Base-by-base conservation (phyloP, 2,113 vertebrate genomes). In the Oceanites oceanicus region DNA sequence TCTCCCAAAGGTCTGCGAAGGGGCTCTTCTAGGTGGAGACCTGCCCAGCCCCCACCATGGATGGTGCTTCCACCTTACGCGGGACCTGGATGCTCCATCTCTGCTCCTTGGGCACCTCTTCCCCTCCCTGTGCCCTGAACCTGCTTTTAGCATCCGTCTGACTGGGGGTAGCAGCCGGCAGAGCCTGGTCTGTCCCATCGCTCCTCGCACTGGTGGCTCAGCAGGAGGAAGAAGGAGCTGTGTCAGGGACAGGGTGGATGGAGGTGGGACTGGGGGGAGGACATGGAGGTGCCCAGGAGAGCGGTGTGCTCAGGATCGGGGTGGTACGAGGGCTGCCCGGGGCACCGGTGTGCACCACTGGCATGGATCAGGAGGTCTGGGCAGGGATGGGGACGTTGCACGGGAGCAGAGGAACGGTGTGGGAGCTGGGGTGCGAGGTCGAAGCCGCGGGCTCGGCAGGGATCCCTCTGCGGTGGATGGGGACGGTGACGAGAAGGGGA, bases 291-390 rank as follows among this genome's bases (percentile, higher is more conserved):
- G 32, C 59, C 45, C 25, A 3, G 65, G 75, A 66, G 47, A 47
- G 86, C 6, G 10, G 50, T 13, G 77, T 40, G 44, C 55, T 63
- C 13, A 27, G 47, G 47, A 20, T 23, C 5, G 0, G 56, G 75
- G n/a, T 1, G 21, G 34, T 7, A 11, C 7, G 2, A 47, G 67
- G 65, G 40, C 62, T 73, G 62, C 59, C 45, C 7, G 27, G 5
- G 32, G 65, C 40, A 3, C n/a, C 3, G 45, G 76, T 11, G 76
- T 11, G 36, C 32, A 1, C 61, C 16, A 17, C 77, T 36, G 71
- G 78, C 27, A 63, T 21, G 26, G 78, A 90, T 58, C 22, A 34
- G 97, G 92, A 96, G 88, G 94, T 96, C 29, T 36, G 71, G 30
- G 68, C 70, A 56, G 95, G 97, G 97, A 52, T 15, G 70, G 79